Percentiles rank a stretch among this genome's conserved stretches.
Conservation (phyloP, 2,113 vertebrate genomes). For the Sphyrna mokarran region DNA sequence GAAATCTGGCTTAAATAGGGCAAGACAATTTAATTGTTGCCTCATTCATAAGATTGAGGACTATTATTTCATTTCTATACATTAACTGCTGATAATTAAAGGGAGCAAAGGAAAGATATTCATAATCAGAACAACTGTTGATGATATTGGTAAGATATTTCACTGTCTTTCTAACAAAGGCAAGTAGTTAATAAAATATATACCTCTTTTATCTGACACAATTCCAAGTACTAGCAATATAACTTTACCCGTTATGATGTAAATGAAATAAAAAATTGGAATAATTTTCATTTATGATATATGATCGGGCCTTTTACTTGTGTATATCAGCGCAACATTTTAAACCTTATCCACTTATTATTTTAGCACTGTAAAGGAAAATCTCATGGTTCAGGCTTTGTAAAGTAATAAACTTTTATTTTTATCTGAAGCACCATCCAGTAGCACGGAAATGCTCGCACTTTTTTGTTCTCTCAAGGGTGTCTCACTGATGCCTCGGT, state of each 20-base stretch:
- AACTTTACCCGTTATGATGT: background rate
- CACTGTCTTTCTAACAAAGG: background rate
- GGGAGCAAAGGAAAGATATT: background rate
- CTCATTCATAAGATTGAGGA: background rate
- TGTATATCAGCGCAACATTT: background rate
- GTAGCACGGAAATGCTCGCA: background rate
- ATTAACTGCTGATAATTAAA: background rate
- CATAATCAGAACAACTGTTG: background rate
- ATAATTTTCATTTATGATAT: background rate
- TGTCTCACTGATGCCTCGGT: background rate
- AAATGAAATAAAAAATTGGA: background rate
- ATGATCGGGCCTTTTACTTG: background rate
- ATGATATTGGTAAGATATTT: background rate
- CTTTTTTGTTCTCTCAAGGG: slow-evolving; percentile 19
- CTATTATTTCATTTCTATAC: background rate
- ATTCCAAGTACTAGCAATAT: background rate
- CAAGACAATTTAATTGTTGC: background rate
- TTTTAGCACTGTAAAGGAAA: background rate
- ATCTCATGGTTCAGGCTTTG: slow-evolving; percentile 22
- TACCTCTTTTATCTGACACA: background rate
- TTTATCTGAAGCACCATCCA: background rate
- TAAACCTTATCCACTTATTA: background rate
- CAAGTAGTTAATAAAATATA: background rate
- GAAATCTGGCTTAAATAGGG: background rate
- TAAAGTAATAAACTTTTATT: slow-evolving; percentile 18